Percentiles rank a stretch among this genome's conserved stretches.
Conservation (phyloP, 2,888 invertebrate genomes). For the Hoplodrina blanda region DNA sequence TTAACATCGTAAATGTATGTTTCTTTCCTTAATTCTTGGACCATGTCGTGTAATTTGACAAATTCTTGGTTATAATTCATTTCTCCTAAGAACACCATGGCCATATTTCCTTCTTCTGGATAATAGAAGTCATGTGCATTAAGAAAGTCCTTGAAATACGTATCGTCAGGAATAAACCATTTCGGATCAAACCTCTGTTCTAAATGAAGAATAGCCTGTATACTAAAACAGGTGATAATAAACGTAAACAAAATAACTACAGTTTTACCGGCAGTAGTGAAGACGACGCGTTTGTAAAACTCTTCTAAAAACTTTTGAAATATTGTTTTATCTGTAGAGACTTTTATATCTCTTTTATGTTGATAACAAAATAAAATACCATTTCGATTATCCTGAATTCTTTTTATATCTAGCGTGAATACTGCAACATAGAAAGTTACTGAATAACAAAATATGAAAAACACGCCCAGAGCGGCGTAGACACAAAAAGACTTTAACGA, state of each 20-base stretch:
- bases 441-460: slow-evolving; percentile 94
- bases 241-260: slow-evolving; percentile 91
- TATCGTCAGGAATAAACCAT: slow-evolving; percentile 94
- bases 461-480: slow-evolving; percentile 94
- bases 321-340: slow-evolving; percentile 89
- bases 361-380: slow-evolving; percentile 92
- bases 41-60: slow-evolving; percentile 89
- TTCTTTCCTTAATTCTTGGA: slow-evolving; percentile 87
- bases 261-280: slow-evolving; percentile 92
- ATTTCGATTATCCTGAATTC: slow-evolving; percentile 92
- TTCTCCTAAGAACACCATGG: slow-evolving; percentile 92
- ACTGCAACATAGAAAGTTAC: slow-evolving; percentile 96
- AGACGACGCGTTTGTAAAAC: slow-evolving; percentile 92
- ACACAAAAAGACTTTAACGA: slow-evolving; percentile 95
- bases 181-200: slow-evolving; percentile 95
- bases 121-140: slow-evolving; percentile 90
- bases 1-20: slow-evolving; percentile 89
- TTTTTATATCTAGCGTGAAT: slow-evolving; percentile 93
- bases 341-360: slow-evolving; percentile 90
- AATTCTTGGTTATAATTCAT: slow-evolving; percentile 92
- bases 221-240: slow-evolving; percentile 91
- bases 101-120: slow-evolving; percentile 92
- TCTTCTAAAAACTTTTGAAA: slow-evolving; percentile 91
- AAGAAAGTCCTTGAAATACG: slow-evolving; percentile 92
- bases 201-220: slow-evolving; percentile 91